phyloP scores from a whole-genome alignment of 2,888 invertebrate species.

The Exocentrus adspersus region DNA sequence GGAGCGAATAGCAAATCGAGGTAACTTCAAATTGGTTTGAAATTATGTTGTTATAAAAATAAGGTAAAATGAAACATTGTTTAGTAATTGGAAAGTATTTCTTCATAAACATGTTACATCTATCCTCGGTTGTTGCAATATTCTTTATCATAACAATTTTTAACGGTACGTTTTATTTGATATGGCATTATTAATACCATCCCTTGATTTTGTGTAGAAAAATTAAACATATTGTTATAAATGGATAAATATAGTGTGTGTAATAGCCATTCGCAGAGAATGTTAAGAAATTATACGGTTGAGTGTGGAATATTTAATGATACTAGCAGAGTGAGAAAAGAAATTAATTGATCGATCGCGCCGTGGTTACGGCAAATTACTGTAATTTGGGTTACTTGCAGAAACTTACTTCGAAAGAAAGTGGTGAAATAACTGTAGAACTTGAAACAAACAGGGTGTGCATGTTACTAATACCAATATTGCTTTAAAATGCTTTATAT shows the following conservation, averaged over 20 bases:
- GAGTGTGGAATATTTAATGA: background rate
- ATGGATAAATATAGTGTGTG: background rate
- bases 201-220: background rate
- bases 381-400: background rate
- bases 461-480: background rate
- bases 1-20: constrained; percentile 18
- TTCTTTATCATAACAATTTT: constrained; percentile 12
- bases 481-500: too few relatives aligned
- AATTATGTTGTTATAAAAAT: constrained; percentile 32
- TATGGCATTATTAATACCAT: background rate
- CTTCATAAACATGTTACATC: constrained; percentile 17
- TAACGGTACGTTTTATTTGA: constrained; percentile 25
- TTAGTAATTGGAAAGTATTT: constrained; percentile 19
- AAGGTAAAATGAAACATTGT: constrained; percentile 15
- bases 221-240: background rate
- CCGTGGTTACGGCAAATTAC: background rate
- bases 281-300: background rate
- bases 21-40: constrained; percentile 30
- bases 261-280: background rate
- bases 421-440: background rate
- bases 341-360: background rate
- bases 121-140: constrained; percentile 1
- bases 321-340: background rate
- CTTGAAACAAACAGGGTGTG: background rate
- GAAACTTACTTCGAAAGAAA: background rate